Conservation (phyloP, 2,888 invertebrate genomes). For the Chalcosyrphus nemorum region DNA sequence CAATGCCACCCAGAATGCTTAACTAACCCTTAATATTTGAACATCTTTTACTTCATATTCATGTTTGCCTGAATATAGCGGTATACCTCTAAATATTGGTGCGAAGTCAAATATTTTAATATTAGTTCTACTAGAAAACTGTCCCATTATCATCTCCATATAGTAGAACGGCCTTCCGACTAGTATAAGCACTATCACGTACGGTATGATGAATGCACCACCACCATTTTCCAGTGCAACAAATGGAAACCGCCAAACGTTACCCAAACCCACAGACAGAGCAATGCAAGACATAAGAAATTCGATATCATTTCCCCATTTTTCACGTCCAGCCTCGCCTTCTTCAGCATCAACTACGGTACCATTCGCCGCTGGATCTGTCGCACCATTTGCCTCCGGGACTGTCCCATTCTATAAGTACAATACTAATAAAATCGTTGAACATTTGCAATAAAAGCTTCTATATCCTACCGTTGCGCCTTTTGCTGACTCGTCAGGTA, state of each 20-base stretch:
- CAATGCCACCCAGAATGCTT: too few relatives aligned
- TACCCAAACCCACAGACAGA: constrained; percentile 86
- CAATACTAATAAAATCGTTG: too few relatives aligned
- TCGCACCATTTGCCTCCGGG: neutral
- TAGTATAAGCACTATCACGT: constrained; percentile 85
- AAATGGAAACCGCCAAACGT: constrained; percentile 87
- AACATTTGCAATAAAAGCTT: neutral
- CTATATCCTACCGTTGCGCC: constrained; percentile 3
- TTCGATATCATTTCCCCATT: constrained; percentile 85
- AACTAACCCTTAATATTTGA: too few relatives aligned
- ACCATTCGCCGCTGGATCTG: neutral
- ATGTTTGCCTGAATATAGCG: too few relatives aligned
- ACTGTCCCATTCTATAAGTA: constrained; percentile 3
- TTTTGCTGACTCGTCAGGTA: constrained; percentile 35
- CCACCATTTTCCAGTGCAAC: constrained; percentile 87
- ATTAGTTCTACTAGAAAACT: constrained; percentile 87
- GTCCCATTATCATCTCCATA: constrained; percentile 88
- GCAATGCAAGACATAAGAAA: constrained; percentile 85
- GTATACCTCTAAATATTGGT: constrained; percentile 86
- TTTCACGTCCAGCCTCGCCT: constrained; percentile 75
- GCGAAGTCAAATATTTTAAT: constrained; percentile 86
- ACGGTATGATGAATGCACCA: constrained; percentile 87
- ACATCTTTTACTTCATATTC: too few relatives aligned
- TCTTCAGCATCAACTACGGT: constrained; percentile 1
- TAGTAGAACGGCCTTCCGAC: constrained; percentile 88